Evolutionary conservation across 2,888 invertebrate species (phyloP).

Genomic region (Aphrophora alni): DNA sequence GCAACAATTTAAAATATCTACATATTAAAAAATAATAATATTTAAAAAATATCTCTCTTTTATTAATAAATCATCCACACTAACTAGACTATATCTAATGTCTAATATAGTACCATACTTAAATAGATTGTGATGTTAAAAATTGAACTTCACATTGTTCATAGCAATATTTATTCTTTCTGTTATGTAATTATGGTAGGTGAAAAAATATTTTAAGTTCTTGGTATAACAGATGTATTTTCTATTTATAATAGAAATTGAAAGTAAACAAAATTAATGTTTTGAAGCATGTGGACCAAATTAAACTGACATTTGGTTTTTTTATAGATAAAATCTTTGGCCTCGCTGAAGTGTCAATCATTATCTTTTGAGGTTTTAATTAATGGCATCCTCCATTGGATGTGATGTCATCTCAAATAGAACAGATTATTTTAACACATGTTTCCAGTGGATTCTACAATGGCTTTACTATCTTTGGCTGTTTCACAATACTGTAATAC

Average conservation of each 20-base stretch:
- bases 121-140: not conserved
- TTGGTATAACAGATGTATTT: constrained; percentile 35
- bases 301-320: not conserved
- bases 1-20: too few relatives aligned
- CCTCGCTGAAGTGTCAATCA: not conserved
- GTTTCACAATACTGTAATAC: too few relatives aligned
- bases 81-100: too few relatives aligned
- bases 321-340: constrained; percentile 3
- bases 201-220: not conserved
- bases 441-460: not conserved
- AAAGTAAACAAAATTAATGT: not conserved
- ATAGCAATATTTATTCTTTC: not conserved
- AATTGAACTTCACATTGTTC: not conserved
- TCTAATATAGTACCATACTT: too few relatives aligned
- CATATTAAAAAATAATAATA: too few relatives aligned
- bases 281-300: not conserved
- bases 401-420: not conserved
- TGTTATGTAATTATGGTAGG: not conserved
- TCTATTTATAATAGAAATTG: not conserved
- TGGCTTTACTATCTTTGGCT: too few relatives aligned
- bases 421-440: not conserved
- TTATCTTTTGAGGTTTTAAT: not conserved
- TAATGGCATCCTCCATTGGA: not conserved
- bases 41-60: too few relatives aligned
- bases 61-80: too few relatives aligned